Conservation (phyloP, 2,113 vertebrate genomes). For the Cebus imitator region DNA sequence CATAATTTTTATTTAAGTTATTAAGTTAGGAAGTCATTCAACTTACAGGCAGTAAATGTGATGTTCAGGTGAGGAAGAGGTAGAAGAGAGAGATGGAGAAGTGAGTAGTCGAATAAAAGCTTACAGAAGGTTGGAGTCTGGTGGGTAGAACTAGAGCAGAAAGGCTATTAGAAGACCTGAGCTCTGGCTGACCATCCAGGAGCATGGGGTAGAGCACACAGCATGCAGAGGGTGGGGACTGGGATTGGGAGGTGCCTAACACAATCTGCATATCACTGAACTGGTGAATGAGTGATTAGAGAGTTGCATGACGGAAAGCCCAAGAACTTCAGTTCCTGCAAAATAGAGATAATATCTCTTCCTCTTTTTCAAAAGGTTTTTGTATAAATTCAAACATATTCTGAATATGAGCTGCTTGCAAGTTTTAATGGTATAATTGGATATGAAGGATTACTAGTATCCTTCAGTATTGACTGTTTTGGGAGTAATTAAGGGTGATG, state of each 20-base stretch:
- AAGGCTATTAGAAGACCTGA: background rate
- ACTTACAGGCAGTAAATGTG: background rate
- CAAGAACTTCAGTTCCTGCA: background rate
- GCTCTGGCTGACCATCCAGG: background rate
- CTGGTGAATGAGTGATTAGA: background rate
- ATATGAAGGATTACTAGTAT: background rate
- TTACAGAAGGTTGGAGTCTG: background rate
- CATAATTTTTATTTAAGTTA: background rate
- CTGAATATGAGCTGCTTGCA: background rate
- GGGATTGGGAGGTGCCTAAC: background rate
- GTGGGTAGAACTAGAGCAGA: background rate
- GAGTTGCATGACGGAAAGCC: background rate
- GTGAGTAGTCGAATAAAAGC: background rate
- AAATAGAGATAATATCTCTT: background rate
- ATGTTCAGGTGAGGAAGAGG: background rate
- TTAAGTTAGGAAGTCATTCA: background rate
- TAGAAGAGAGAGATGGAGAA: background rate
- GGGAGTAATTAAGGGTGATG: background rate
- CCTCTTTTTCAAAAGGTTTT: background rate
- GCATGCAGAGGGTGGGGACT: background rate
- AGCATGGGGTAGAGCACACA: background rate
- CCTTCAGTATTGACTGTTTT: background rate
- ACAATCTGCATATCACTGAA: background rate
- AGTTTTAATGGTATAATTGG: background rate
- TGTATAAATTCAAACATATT: background rate